Base-by-base conservation (phyloP, 2,888 invertebrate genomes). In the Eulithis prunata region DNA sequence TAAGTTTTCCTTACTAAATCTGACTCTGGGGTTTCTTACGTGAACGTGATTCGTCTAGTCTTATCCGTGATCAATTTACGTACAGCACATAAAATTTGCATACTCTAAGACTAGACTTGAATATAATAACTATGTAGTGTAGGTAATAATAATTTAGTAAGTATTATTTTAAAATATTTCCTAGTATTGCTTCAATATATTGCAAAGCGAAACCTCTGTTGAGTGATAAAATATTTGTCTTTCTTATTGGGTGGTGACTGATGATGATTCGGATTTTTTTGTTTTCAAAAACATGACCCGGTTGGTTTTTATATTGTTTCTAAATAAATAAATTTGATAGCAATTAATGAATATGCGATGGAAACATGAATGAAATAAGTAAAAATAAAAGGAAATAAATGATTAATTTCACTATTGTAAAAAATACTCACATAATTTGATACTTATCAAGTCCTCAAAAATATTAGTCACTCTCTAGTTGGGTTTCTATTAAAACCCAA, bases 391-490 rank as follows among this genome's bases (percentile, higher is more conserved):
- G 28, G 45, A 43, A 12, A 21, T 2, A 21, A 21, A 21, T 2
- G 21, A 5, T 53, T 45, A 28, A 43, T 7, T 28, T 10, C 10
- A 32, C 12, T 58, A 28, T 28, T 10, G 10, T 8, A 36, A 57
- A 59, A 46, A 61, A 55, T 41, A 57, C 61, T 61, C 6, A 61
- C 61, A 38, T 41, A 41, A 41, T 61, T 47, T 54, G 8, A 53
- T 10, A 12, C n/a, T n/a, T n/a, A 46, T 36, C 36, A 46, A 36
- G n/a, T 38, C 7, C 12, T 21, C 4, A 28, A 41, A 41, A 28
- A 54, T n/a, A 10, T 1, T 1, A 45, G 45, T 53, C 61, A 61
- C 61, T 49, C 28, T 61, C 53, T 41, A 49, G 41, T 52, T 2
- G 12, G 41, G 45, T 56, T 45, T 55, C 6, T n/a, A 13, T 21